Base-by-base conservation (phyloP, 2,888 invertebrate species). In the Meiosimyza platycephala region DNA sequence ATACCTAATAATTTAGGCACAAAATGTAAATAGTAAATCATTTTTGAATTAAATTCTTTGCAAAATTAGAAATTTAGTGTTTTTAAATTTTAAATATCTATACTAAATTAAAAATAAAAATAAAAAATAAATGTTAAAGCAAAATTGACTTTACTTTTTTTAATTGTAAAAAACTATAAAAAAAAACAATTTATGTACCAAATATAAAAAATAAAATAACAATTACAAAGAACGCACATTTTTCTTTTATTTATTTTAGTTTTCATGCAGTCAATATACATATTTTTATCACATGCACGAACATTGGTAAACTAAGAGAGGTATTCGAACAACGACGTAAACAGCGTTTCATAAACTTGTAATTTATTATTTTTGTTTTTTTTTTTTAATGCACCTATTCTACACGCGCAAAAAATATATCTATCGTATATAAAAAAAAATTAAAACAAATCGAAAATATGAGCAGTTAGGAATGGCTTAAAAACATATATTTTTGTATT, bases 161-260 rank as follows among this genome's bases (percentile, higher is more conserved):
- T 48, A 65, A 9, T 48, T 50, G 54, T 64, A 48, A n/a, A 22
- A 48, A 63, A 55, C 48, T 59, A 33, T 60, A 74, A 73, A 77
- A 73, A 76, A 72, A 78, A 76, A 76, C 75, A 75, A 81, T 84
- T 80, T 83, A 84, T 84, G 84, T 85, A 84, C 84, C 84, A 84
- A 84, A 70, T 70, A 70, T 67, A 67, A 63, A 82, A 84, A 84
- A 84, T 83, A 84, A 81, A 82, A 63, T 52, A 57, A 70, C 62
- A 70, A 62, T 47, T 62, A 47, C 5, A 70, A 54, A 52, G 62
- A 40, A 40, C 54, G 48, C 52, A 28, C 40, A 33, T 13, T 40
- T 54, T 70, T 54, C 13, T 70, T 70, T 70, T 48, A 63, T 63
- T 69, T 70, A 15, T 28, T 28, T 28, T 28, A 28, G 28, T 28